These are phyloP conservation scores for Tachina fera DNA, from an alignment of 2,888 invertebrate species.

Conservation along the genomic window DNA sequence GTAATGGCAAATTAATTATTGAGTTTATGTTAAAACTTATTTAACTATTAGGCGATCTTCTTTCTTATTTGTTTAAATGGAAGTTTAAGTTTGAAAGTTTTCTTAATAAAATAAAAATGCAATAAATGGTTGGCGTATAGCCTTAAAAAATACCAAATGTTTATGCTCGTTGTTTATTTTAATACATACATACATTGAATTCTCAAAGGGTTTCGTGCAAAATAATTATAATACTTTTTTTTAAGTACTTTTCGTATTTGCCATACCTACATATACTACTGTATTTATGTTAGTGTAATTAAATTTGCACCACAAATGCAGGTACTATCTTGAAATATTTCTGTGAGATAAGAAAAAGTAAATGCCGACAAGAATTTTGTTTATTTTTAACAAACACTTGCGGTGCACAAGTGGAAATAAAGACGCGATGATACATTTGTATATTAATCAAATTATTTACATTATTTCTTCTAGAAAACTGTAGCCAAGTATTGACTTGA, in stretches of 20 bases:
- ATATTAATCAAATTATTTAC: slow-evolving; percentile 8
- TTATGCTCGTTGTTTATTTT: no score
- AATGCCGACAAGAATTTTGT: neutral
- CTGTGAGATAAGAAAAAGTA: neutral
- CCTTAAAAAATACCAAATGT: no score
- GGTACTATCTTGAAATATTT: neutral
- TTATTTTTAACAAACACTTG: neutral
- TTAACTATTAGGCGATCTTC: no score
- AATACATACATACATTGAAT: no score
- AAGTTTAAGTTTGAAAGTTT: no score
- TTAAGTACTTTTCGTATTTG: neutral
- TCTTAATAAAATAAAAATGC: no score
- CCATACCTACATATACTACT: neutral
- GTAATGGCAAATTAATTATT: no score
- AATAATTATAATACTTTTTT: neutral
- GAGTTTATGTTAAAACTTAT: no score
- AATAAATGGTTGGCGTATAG: no score
- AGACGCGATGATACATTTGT: neutral
- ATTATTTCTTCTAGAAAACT: slow-evolving; percentile 13
- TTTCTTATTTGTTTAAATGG: no score
- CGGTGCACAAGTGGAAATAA: slow-evolving; percentile 3
- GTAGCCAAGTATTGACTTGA: slow-evolving; percentile 56
- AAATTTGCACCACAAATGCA: neutral
- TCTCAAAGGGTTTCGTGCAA: neutral
- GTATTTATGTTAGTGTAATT: neutral